Evolutionary conservation across 64 coral and sea anemone species (phyloP).

Genomic region (Stichodactyla helianthus): DNA sequence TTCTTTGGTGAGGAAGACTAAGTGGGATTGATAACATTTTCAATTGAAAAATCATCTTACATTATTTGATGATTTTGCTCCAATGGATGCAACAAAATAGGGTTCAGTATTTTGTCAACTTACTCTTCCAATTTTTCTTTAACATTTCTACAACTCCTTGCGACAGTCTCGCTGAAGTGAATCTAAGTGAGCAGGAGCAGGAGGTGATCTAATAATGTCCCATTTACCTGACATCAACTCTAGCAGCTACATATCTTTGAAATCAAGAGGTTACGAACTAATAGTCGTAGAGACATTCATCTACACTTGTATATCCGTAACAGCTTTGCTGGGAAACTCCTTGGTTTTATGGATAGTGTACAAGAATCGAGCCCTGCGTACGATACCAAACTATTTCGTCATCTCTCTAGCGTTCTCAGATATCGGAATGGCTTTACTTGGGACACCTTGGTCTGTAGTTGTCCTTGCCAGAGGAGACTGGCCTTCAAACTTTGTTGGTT

Average conservation of each 20-base stretch:
- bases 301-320: not conserved
- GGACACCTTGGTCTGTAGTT: slow-evolving; percentile 18
- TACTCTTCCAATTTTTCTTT: too few relatives aligned
- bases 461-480: slow-evolving; percentile 23
- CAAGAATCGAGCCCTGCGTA: slow-evolving; percentile 43
- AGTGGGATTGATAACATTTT: too few relatives aligned
- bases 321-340: slow-evolving; percentile 44
- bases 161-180: too few relatives aligned
- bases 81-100: too few relatives aligned
- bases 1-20: too few relatives aligned
- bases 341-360: slow-evolving; percentile 53
- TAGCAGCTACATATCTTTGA: not conserved
- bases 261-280: not conserved
- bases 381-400: slow-evolving; percentile 47
- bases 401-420: slow-evolving; percentile 44
- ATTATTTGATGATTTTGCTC: too few relatives aligned
- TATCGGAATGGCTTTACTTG: slow-evolving; percentile 25
- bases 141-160: too few relatives aligned
- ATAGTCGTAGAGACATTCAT: slow-evolving; percentile 29
- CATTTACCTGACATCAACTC: not conserved
- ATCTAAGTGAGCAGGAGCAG: not conserved
- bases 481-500: slow-evolving; percentile 21
- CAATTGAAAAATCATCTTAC: too few relatives aligned
- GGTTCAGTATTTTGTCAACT: too few relatives aligned
- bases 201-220: not conserved